Evolutionary conservation across 2,888 invertebrate genomes (phyloP).

Genomic region (Drosophila kokeensis): DNA sequence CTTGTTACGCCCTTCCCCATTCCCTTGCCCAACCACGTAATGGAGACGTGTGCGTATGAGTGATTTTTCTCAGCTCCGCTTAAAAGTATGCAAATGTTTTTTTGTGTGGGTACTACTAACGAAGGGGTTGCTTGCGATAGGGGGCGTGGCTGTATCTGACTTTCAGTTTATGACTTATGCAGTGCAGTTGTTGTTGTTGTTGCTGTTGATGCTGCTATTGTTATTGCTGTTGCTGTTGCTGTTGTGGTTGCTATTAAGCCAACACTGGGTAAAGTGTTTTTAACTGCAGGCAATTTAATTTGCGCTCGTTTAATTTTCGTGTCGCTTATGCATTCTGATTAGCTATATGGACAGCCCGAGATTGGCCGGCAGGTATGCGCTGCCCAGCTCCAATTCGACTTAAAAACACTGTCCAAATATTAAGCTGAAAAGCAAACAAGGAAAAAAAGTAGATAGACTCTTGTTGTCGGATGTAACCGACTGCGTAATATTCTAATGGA

Average conservation of each 20-base stretch:
- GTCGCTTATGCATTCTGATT: conserved; percentile 74
- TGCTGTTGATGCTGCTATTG: conserved; percentile 31
- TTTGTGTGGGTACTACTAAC: conserved; percentile 11
- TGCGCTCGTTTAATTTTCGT: conserved; percentile 63
- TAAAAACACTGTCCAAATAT: conserved; percentile 35
- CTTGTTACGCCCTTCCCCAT: conserved; percentile 56
- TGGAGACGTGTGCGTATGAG: conserved; percentile 77
- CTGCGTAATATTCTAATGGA: not conserved
- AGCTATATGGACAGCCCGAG: conserved; percentile 74
- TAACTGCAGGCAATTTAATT: conserved; percentile 82
- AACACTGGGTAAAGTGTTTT: conserved; percentile 70
- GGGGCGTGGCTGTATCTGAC: conserved; percentile 68
- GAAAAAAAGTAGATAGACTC: not conserved
- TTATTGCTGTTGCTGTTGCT: conserved; percentile 21
- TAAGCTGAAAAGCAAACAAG: conserved; percentile 2
- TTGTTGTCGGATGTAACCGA: not conserved
- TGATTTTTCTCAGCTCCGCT: conserved; percentile 79
- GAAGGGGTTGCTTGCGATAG: conserved; percentile 35
- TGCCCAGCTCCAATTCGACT: conserved; percentile 44
- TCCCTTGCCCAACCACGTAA: conserved; percentile 34
- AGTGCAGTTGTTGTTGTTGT: conserved; percentile 20
- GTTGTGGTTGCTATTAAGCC: conserved; percentile 51
- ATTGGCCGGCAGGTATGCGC: conserved; percentile 64
- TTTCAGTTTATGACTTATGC: conserved; percentile 67
- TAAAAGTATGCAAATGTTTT: conserved; percentile 83